A percentile compares a stretch with the other conserved stretches of the same genome.
phyloP scores from a whole-genome alignment of 2,888 invertebrate genomes.

The Alitta virens region DNA sequence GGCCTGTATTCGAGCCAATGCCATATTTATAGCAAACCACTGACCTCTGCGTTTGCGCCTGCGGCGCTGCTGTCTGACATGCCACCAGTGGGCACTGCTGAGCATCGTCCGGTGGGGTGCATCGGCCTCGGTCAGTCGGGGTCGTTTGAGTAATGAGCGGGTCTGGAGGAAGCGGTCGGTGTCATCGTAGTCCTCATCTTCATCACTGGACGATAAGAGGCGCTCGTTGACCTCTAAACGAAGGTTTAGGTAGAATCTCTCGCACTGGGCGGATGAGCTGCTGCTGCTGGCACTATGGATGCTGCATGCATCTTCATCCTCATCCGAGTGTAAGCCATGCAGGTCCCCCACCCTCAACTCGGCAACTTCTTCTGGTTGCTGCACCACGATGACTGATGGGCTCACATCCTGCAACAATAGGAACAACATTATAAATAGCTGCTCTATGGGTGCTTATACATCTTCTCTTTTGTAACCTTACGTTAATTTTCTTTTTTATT shows the following conservation, averaged over 20 bases:
- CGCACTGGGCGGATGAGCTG: constrained; percentile 5
- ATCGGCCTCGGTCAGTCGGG: no score
- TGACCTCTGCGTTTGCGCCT: constrained; percentile 8
- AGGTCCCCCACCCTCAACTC: constrained; percentile 8
- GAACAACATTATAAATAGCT: no score
- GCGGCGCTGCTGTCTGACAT: not conserved
- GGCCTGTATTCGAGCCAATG: not conserved
- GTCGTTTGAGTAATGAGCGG: no score
- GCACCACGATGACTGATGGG: constrained; percentile 18
- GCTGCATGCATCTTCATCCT: not conserved
- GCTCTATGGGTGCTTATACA: no score
- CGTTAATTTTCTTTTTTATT: no score
- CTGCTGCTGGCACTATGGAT: constrained; percentile 3
- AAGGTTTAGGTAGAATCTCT: constrained; percentile 9
- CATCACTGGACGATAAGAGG: constrained; percentile 13
- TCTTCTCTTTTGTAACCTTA: no score
- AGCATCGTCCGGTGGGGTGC: not conserved
- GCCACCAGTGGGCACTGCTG: not conserved
- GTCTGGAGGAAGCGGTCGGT: not conserved
- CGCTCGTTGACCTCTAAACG: constrained; percentile 19
- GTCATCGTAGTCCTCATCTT: constrained; percentile 8
- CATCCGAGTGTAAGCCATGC: constrained; percentile 14
- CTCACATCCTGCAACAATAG: constrained; percentile 2
- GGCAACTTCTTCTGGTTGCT: constrained; percentile 15
- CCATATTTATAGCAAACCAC: not conserved